Evolutionary conservation across 2,113 vertebrate genomes (phyloP).

Genomic region (Felis catus): F.catus_Fca126_mat1.0 CM031418.1:137474001-137474500

Average conservation of each 20-base stretch:
- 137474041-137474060: no score
- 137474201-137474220: background rate
- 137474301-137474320: rapidly evolving
- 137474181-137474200: background rate
- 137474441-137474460: no score
- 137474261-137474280: rapidly evolving
- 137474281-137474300: rapidly evolving
- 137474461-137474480: no score
- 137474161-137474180: no score
- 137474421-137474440: rapidly evolving
- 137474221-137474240: background rate
- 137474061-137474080: rapidly evolving
- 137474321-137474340: rapidly evolving
- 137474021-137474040: background rate
- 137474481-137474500: no score
- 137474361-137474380: rapidly evolving
- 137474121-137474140: background rate
- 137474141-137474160: background rate
- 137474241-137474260: rapidly evolving
- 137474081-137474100: background rate
- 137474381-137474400: no score
- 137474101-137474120: background rate
- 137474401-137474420: rapidly evolving
- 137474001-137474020: rapidly evolving
- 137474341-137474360: rapidly evolving